phyloP scores from a whole-genome alignment of 2,113 vertebrate species.

The Lipophrys pholis region DNA sequence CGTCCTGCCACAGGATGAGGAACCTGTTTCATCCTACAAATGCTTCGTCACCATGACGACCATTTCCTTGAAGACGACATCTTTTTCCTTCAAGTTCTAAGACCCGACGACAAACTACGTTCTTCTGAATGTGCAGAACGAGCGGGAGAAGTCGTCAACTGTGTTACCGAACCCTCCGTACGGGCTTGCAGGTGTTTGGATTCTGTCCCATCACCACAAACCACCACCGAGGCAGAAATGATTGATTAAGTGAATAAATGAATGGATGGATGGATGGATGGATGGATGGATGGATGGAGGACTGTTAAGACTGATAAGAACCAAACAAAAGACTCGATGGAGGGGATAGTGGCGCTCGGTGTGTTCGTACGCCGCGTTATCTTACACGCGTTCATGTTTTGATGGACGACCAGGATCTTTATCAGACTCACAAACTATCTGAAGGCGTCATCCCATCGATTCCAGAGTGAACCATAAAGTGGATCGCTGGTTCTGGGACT shows the following conservation, averaged over 20 bases:
- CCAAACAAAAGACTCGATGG: conserved; percentile 38
- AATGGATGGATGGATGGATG: too few relatives aligned
- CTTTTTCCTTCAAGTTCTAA: too few relatives aligned
- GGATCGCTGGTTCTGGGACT: conserved; percentile 58
- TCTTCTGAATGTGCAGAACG: conserved; percentile 38
- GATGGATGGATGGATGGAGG: too few relatives aligned
- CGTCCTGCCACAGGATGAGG: too few relatives aligned
- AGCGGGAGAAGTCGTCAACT: conserved; percentile 34
- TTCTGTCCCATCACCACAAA: conserved; percentile 40
- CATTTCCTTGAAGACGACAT: too few relatives aligned
- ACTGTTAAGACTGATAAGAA: conserved; percentile 45
- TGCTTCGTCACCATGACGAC: too few relatives aligned
- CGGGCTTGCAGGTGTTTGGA: conserved; percentile 69
- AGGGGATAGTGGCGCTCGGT: conserved; percentile 37
- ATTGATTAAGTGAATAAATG: conserved; percentile 49
- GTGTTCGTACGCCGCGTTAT: conserved; percentile 21
- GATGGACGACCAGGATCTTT: conserved; percentile 61
- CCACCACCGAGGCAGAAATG: conserved; percentile 60
- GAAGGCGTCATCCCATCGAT: conserved; percentile 69
- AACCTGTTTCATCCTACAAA: too few relatives aligned
- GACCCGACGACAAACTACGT: conserved; percentile 32
- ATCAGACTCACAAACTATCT: conserved; percentile 67
- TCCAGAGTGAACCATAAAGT: conserved; percentile 67
- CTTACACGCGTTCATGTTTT: conserved; percentile 53
- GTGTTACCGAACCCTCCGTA: conserved; percentile 36